Conservation (phyloP, 2,797 vertebrate species). For the Sciaenops ocellatus region DNA sequence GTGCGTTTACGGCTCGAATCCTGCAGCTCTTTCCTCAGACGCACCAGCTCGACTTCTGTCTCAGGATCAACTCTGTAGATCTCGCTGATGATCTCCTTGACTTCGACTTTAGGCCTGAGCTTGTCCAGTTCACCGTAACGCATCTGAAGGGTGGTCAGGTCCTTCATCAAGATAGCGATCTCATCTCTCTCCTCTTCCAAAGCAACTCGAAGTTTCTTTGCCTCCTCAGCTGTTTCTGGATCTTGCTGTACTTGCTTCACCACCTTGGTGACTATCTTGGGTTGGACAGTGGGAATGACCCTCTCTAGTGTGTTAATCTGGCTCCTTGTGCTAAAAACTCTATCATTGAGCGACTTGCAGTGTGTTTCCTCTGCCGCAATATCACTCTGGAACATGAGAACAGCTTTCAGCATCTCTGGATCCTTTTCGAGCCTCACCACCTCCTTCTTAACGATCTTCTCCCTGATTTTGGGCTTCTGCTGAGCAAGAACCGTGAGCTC, state of each 20-base stretch:
- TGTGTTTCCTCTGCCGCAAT: slow-evolving; percentile 83
- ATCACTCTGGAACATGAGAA: slow-evolving; percentile 84
- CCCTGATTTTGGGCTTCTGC: slow-evolving; percentile 88
- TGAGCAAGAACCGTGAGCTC: slow-evolving; percentile 87
- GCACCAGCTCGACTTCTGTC: slow-evolving; percentile 87
- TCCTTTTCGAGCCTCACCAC: slow-evolving; percentile 93
- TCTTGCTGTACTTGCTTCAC: slow-evolving; percentile 92
- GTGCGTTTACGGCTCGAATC: slow-evolving; percentile 77
- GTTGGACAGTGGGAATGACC: slow-evolving; percentile 89
- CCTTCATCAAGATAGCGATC: slow-evolving; percentile 80
- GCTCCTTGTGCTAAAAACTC: slow-evolving; percentile 81
- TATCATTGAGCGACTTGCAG: slow-evolving; percentile 82
- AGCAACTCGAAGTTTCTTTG: slow-evolving; percentile 83
- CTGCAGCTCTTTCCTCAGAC: slow-evolving; percentile 88
- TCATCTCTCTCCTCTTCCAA: slow-evolving; percentile 88
- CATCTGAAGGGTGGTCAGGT: slow-evolving; percentile 85
- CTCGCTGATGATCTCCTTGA: slow-evolving; percentile 93
- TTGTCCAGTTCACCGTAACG: slow-evolving; percentile 80
- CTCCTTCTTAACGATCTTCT: slow-evolving; percentile 93
- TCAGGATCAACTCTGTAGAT: slow-evolving; percentile 91
- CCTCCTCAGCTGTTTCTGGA: slow-evolving; percentile 85
- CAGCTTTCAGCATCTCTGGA: slow-evolving; percentile 91
- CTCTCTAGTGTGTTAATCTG: slow-evolving; percentile 90
- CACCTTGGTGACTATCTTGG: slow-evolving; percentile 93
- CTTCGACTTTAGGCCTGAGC: slow-evolving; percentile 87